phyloP scores from a whole-genome alignment of 1,140 invertebrate species.

The Parasteatoda tepidariorum region DNA sequence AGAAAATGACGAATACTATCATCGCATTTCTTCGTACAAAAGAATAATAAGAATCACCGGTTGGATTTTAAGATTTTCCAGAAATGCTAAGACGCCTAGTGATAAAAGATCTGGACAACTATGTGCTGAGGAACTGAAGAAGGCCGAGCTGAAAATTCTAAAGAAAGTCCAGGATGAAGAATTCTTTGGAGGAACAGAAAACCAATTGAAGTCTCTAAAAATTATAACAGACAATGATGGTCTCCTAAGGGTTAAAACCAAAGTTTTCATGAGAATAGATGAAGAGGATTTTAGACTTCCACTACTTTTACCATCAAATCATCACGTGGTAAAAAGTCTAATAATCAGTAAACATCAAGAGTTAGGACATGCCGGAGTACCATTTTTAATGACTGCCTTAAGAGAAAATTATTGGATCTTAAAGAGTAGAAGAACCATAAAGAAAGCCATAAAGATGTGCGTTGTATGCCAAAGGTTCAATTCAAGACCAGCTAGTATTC shows the following conservation, averaged over 20 bases:
- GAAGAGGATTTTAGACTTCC: background rate
- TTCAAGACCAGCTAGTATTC: background rate
- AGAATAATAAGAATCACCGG: background rate
- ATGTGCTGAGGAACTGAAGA: too few relatives aligned
- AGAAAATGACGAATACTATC: background rate
- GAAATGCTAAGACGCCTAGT: too few relatives aligned
- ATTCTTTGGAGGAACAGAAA: background rate
- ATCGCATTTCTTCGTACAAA: background rate
- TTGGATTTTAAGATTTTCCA: too few relatives aligned
- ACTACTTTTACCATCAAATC: too few relatives aligned
- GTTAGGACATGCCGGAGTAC: background rate
- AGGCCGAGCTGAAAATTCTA: too few relatives aligned
- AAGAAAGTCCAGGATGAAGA: too few relatives aligned
- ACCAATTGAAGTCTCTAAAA: background rate
- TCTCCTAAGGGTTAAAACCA: background rate
- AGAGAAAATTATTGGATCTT: constrained; percentile 19
- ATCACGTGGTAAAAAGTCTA: background rate
- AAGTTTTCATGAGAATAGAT: background rate
- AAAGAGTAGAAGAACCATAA: constrained; percentile 4
- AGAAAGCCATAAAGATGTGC: background rate
- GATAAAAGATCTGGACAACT: too few relatives aligned
- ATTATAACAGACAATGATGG: background rate
- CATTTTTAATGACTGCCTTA: background rate
- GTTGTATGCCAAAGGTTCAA: background rate
- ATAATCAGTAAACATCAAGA: background rate